Evolutionary conservation across 2,797 vertebrate genomes (phyloP).

Genomic region (Chelonia mydas): DNA sequence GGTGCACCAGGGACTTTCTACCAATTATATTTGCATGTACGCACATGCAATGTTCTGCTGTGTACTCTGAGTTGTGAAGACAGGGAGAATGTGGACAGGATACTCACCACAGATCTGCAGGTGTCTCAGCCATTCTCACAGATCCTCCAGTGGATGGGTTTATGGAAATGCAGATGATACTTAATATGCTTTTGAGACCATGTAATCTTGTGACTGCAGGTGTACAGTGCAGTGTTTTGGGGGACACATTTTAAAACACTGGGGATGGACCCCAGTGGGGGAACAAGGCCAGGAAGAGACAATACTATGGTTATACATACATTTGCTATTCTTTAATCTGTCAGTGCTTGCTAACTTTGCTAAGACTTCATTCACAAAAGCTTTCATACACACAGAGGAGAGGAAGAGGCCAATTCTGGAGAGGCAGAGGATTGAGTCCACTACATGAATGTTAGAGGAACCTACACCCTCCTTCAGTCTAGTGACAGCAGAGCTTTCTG

Average conservation of each 20-base stretch:
- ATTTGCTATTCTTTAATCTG: not conserved
- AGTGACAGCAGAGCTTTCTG: not conserved
- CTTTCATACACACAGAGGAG: not conserved
- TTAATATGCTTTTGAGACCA: not conserved
- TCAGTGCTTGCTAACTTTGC: not conserved
- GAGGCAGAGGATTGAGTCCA: not conserved
- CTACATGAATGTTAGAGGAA: not conserved
- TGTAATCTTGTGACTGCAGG: not conserved
- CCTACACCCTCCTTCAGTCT: not conserved
- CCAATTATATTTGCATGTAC: not conserved
- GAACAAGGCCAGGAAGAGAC: not conserved
- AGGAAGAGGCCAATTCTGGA: not conserved
- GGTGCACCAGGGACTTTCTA: not conserved
- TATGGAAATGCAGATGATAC: not conserved
- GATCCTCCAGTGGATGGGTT: not conserved
- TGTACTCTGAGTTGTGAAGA: not conserved
- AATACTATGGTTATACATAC: no score
- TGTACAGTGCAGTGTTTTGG: not conserved
- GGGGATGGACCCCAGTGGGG: not conserved
- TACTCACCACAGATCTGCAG: not conserved
- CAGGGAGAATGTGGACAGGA: not conserved
- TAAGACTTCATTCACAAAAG: not conserved
- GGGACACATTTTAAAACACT: not conserved
- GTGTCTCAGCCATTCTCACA: not conserved
- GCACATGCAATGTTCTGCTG: not conserved